phyloP scores from a whole-genome alignment of 2,113 vertebrate species.

The Python bivittatus region DNA sequence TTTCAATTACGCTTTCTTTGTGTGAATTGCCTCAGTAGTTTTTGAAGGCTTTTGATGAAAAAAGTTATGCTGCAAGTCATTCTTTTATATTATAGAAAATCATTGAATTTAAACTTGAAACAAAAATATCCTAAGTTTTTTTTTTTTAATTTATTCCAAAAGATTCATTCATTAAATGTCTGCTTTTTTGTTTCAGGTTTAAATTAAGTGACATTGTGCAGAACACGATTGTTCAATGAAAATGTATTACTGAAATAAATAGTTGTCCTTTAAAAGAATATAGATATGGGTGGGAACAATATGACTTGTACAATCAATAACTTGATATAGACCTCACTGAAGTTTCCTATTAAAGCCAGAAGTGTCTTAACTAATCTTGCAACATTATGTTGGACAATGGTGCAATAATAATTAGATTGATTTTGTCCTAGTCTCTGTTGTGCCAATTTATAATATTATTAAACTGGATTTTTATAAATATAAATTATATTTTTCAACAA shows the following conservation, averaged over 20 bases:
- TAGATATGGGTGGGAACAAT: background rate
- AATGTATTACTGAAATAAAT: constrained; percentile 2
- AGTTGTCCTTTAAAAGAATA: background rate
- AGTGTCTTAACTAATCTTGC: background rate
- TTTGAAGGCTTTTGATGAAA: background rate
- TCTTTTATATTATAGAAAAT: background rate
- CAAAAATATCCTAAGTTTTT: background rate
- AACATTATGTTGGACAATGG: background rate
- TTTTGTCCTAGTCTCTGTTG: background rate
- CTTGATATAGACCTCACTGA: background rate
- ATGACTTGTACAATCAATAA: background rate
- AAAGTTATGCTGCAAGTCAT: background rate
- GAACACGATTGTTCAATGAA: background rate
- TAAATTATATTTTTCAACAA: background rate
- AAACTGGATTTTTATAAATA: background rate
- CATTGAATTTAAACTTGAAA: background rate
- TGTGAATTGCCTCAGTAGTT: background rate
- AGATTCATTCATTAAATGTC: background rate
- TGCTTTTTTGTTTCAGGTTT: background rate
- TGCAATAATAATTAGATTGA: background rate
- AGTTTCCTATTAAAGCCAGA: background rate
- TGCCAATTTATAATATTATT: background rate
- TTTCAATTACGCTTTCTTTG: background rate
- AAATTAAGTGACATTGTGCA: background rate
- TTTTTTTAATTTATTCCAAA: background rate